Evolutionary conservation across 2,113 vertebrate genomes (phyloP), one percentile per base, ranked within the genome.

Genomic region (Colaptes auratus): DNA sequence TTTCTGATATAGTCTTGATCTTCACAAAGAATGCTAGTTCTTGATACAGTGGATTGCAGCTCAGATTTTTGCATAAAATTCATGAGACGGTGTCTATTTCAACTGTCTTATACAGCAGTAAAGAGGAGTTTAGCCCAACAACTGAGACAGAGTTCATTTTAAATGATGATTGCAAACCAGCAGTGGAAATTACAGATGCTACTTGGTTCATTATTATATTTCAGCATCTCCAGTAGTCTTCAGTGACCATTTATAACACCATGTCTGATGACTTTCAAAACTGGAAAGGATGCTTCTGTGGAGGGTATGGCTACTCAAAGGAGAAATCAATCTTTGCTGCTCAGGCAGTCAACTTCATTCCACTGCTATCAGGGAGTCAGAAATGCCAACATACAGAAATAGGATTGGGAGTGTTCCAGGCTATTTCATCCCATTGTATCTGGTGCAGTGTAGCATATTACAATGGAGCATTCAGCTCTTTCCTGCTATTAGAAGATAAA

Each of bases 191-290:
- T 98, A 98, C 97, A 97, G 96, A 97, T 97, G 96, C 96, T 97
- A 31, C 97, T 95, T 92, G 82, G 96, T 96, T 98, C 97, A 95
- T 97, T 97, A 96, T 97, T 98, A 98, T 98, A 98, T 98, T 97
- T 93, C 96, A 95, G 96, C 96, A 96, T 96, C 97, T 97, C 96
- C 85, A 97, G 97, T 98, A 97, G 98, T 98, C 97, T 97, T 98
- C 97, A 33, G 71, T 97, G 97, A 98, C 98, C 98, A 97, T 97
- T 98, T 98, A 91, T 97, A 98, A 97, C 96, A 97, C 97, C 97
- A 96, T 96, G 97, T 95, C 96, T 98, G 97, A 98, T 97, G 97
- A 98, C 97, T 98, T 98, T 98, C 97, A 97, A 98, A 98, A 97
- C 93, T 91, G 97, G 96, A 97, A 98, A 98, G 94, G 94, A 96